Conservation (phyloP, 2,888 invertebrate genomes). For the Sinopyrophorus schimmeli region DNA sequence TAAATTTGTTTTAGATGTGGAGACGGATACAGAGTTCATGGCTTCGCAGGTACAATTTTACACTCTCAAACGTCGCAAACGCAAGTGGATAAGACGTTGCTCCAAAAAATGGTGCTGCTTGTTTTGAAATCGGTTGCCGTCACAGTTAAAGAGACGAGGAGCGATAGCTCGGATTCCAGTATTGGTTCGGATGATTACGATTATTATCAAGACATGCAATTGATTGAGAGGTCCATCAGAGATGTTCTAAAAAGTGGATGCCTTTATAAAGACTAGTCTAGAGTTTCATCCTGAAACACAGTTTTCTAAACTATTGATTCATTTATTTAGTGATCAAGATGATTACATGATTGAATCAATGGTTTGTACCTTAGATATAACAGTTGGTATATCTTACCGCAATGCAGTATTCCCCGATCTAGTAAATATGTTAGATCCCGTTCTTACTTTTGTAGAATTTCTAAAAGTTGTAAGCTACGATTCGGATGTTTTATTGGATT, state of each 20-base stretch:
- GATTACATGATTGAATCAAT: conserved; percentile 90
- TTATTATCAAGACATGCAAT: conserved; percentile 85
- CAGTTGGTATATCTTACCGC: conserved; percentile 80
- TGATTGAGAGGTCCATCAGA: conserved; percentile 82
- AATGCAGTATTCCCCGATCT: conserved; percentile 80
- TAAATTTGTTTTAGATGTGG: conserved; percentile 38
- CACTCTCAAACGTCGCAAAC: conserved; percentile 46
- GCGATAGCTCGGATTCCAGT: conserved; percentile 81
- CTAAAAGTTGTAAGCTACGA: conserved; percentile 81
- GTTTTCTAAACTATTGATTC: conserved; percentile 85
- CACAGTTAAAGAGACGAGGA: conserved; percentile 86
- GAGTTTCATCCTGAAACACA: conserved; percentile 88
- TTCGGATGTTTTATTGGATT: conserved; percentile 78
- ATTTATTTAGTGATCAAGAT: conserved; percentile 87
- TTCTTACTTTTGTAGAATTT: conserved; percentile 85
- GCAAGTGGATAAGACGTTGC: conserved; percentile 72
- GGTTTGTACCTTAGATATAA: conserved; percentile 89
- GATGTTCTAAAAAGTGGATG: conserved; percentile 81
- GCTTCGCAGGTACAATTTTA: conserved; percentile 53
- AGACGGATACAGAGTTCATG: conserved; percentile 53
- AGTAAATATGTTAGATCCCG: conserved; percentile 81
- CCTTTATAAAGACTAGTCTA: conserved; percentile 76
- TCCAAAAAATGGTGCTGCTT: conserved; percentile 85
- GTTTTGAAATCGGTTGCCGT: conserved; percentile 88
- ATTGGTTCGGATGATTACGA: conserved; percentile 84